phyloP scores from a whole-genome alignment of 2,113 vertebrate genomes.

The Oreocharis arfaki region DNA sequence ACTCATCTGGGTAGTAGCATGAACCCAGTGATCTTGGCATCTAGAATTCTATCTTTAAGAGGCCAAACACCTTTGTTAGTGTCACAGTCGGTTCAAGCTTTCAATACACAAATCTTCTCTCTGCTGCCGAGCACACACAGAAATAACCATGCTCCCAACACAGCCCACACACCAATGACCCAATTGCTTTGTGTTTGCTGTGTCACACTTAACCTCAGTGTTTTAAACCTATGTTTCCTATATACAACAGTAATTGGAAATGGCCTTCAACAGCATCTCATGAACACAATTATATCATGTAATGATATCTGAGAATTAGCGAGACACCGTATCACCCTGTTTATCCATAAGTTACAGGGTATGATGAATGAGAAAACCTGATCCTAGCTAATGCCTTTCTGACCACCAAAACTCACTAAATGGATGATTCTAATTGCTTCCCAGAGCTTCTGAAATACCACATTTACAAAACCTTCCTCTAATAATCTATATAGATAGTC shows the following conservation, averaged over 20 bases:
- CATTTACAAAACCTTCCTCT: not conserved
- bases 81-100: constrained; percentile 12
- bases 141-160: not conserved
- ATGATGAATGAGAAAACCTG: constrained; percentile 31
- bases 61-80: constrained; percentile 46
- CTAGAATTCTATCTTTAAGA: constrained; percentile 60
- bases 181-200: not conserved
- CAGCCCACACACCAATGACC: not conserved
- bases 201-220: not conserved
- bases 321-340: not conserved
- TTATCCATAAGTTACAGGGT: not conserved
- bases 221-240: not conserved
- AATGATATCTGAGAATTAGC: constrained; percentile 12
- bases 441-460: constrained; percentile 10
- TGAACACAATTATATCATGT: not conserved
- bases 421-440: constrained; percentile 31
- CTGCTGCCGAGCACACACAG: not conserved
- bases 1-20: constrained; percentile 48
- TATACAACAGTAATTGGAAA: constrained; percentile 6
- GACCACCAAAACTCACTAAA: constrained; percentile 42
- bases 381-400: constrained; percentile 26
- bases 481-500: not conserved
- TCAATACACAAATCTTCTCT: not conserved
- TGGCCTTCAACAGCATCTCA: not conserved
- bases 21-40: constrained; percentile 54